Percentiles rank a stretch among this genome's conserved stretches.
Conservation (phyloP, 2,113 vertebrate genomes). For the Ardeotis arabs region DNA sequence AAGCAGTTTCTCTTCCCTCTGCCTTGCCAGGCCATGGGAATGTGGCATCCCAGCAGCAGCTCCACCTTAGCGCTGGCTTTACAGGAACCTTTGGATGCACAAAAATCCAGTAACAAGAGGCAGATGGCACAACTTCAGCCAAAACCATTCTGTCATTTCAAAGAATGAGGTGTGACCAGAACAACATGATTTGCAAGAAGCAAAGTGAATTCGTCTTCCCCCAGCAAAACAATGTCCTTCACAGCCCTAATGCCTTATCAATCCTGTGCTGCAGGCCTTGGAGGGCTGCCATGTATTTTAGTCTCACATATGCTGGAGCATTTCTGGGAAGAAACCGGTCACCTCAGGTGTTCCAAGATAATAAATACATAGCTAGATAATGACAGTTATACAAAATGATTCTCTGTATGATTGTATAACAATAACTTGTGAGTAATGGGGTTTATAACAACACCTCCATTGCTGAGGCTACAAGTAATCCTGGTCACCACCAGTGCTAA, state of each 20-base stretch:
- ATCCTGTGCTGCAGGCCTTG: neutral
- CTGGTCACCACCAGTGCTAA: neutral
- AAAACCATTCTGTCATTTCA: neutral
- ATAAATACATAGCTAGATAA: neutral
- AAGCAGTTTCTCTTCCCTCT: neutral
- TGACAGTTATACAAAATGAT: neutral
- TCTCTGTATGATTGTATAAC: neutral
- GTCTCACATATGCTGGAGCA: neutral
- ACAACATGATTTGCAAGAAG: neutral
- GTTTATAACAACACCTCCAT: neutral
- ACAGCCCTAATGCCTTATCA: neutral
- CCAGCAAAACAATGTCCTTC: neutral
- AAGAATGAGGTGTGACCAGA: fast-evolving
- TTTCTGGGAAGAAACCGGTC: neutral
- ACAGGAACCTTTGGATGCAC: neutral
- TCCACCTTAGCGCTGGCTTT: neutral
- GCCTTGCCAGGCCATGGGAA: neutral
- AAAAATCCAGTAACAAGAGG: neutral
- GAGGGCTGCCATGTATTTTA: neutral
- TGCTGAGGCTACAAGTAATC: fast-evolving
- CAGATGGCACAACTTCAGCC: neutral
- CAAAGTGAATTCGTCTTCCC: neutral
- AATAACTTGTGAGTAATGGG: neutral
- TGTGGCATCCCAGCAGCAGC: neutral
- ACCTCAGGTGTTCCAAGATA: neutral